Evolutionary conservation across 2,113 vertebrate species (phyloP).

Genomic region (Nannospalax galili): DNA sequence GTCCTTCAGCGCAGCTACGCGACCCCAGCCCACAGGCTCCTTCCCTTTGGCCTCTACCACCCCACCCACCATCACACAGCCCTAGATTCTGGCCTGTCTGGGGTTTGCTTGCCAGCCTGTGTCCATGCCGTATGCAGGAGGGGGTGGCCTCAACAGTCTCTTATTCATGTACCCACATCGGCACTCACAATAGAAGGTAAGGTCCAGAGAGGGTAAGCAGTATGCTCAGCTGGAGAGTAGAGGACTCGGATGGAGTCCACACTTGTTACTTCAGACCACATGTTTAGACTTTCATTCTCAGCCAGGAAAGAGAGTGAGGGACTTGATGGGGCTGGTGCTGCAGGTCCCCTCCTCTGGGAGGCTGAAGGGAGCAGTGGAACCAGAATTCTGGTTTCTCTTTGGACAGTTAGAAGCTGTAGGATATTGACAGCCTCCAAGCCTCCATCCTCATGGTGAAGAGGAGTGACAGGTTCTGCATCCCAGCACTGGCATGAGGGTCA

Average conservation of each 20-base stretch:
- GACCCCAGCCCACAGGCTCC: neutral
- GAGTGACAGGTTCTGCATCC: conserved; percentile 42
- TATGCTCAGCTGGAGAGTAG: neutral
- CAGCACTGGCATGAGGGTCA: conserved; percentile 46
- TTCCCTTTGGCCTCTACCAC: neutral
- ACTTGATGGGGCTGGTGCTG: neutral
- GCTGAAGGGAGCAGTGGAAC: neutral
- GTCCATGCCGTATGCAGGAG: neutral
- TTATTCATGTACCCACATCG: neutral
- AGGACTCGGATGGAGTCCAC: neutral
- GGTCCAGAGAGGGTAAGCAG: neutral
- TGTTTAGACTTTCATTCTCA: neutral
- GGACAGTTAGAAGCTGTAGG: neutral
- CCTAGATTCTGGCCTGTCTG: neutral
- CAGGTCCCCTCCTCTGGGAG: neutral
- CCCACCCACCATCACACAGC: rapidly evolving
- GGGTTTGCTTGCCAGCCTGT: neutral
- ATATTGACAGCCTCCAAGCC: conserved; percentile 21
- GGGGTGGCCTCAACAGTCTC: conserved; percentile 36
- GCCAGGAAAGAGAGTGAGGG: neutral
- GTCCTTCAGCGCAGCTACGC: neutral
- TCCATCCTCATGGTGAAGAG: neutral
- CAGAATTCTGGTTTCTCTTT: neutral
- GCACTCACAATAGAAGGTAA: neutral
- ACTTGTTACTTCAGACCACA: neutral